Percentiles rank a stretch among this genome's conserved stretches.
phyloP scores from a whole-genome alignment of 2,797 vertebrate genomes.

The Prionace glauca region DNA sequence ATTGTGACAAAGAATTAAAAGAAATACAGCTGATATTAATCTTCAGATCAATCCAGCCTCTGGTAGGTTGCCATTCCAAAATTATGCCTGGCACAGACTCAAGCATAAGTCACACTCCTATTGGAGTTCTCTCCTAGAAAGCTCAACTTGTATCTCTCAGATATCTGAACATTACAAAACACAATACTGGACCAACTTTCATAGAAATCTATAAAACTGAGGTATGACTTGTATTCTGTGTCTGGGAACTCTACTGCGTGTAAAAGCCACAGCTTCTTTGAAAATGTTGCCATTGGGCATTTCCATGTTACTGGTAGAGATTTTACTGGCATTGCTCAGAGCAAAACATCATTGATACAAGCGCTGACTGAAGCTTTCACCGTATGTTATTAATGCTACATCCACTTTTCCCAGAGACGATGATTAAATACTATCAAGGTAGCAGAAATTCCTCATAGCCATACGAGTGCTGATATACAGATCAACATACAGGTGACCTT shows the following conservation, averaged over 20 bases:
- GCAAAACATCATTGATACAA: neutral
- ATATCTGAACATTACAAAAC: neutral
- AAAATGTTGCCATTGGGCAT: constrained; percentile 12
- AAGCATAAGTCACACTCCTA: neutral
- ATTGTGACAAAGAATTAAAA: neutral
- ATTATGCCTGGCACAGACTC: neutral
- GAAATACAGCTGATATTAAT: neutral
- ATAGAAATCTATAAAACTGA: neutral
- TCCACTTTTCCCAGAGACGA: neutral
- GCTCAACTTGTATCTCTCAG: neutral
- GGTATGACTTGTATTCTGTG: neutral
- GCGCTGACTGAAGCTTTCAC: constrained; percentile 26
- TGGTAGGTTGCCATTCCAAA: neutral
- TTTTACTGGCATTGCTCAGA: neutral
- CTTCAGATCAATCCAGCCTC: neutral
- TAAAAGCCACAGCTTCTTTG: neutral
- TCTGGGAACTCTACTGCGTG: neutral
- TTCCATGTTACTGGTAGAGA: neutral
- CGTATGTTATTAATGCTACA: neutral
- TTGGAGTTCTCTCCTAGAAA: neutral
- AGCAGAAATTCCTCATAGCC: neutral
- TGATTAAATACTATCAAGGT: neutral
- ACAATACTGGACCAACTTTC: neutral
- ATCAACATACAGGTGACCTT: neutral
- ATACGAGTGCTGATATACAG: neutral